phyloP scores from a whole-genome alignment of 2,888 invertebrate genomes.

The Tetragnatha montana region DNA sequence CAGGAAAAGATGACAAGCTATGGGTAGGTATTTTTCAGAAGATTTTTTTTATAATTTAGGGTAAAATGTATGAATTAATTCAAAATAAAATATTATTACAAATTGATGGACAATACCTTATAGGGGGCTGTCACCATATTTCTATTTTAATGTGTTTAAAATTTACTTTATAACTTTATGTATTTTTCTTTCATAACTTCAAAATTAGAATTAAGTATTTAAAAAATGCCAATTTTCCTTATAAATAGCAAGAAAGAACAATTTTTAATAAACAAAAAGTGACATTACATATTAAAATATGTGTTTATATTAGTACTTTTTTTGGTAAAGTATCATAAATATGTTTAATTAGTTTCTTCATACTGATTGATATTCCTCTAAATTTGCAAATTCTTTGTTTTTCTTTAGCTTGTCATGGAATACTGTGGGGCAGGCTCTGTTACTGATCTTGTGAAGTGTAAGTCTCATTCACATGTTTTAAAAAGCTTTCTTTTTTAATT shows the following conservation, averaged over 20 bases:
- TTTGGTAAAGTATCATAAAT: no score
- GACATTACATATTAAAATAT: no score
- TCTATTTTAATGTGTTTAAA: neutral
- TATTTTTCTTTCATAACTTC: neutral
- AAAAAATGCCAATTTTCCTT: neutral
- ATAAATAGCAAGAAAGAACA: no score
- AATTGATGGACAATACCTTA: no score
- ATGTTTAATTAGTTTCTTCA: no score
- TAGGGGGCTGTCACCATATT: no score
- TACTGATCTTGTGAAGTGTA: constrained; percentile 97
- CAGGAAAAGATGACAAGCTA: constrained; percentile 98
- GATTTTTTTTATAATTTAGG: neutral
- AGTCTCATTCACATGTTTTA: constrained; percentile 69
- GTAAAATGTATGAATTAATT: neutral
- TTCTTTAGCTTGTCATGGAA: constrained; percentile 92
- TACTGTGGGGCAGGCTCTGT: constrained; percentile 99
- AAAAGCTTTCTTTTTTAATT: neutral
- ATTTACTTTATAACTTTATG: neutral
- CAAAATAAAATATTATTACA: neutral
- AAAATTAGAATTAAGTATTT: neutral
- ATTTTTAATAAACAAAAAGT: no score
- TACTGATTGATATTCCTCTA: neutral
- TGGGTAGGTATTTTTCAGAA: constrained; percentile 81
- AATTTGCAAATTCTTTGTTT: constrained; percentile 1
- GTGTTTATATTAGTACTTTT: no score